phyloP scores from a whole-genome alignment of 2,888 invertebrate species.

The Pimpla rufipes region DNA sequence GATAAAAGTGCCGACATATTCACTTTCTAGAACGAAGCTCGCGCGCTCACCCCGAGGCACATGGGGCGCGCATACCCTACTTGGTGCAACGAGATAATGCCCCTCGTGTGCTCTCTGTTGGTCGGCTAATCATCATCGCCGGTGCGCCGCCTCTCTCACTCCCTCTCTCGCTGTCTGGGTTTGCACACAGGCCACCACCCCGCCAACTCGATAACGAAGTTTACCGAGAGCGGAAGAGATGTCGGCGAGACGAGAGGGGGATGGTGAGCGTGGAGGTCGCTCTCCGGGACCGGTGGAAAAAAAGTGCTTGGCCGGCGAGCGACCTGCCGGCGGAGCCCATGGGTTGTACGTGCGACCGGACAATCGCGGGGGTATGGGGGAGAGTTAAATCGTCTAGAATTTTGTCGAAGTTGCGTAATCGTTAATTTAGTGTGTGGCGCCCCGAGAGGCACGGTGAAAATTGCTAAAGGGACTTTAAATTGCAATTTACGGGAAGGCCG shows the following conservation, averaged over 20 bases:
- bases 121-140: constrained; percentile 65
- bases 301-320: constrained; percentile 51
- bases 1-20: constrained; percentile 69
- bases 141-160: constrained; percentile 26
- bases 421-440: constrained; percentile 26
- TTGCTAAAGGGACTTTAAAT: neutral
- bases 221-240: constrained; percentile 55
- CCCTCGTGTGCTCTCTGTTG: constrained; percentile 57
- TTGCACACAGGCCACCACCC: constrained; percentile 33
- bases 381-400: constrained; percentile 52
- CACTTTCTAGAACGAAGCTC: constrained; percentile 56
- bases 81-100: constrained; percentile 68
- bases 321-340: constrained; percentile 15
- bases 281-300: constrained; percentile 33
- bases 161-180: constrained; percentile 11
- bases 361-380: constrained; percentile 12
- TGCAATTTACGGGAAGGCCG: neutral
- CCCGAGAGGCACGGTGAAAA: constrained; percentile 6
- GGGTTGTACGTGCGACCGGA: constrained; percentile 19
- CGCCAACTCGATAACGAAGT: constrained; percentile 65
- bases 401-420: constrained; percentile 52
- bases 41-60: constrained; percentile 35
- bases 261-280: constrained; percentile 3
- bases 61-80: constrained; percentile 48
- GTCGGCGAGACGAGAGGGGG: constrained; percentile 14